Conservation (phyloP, 2,113 vertebrate species). For the Sinocyclocheilus anophthalmus region DNA sequence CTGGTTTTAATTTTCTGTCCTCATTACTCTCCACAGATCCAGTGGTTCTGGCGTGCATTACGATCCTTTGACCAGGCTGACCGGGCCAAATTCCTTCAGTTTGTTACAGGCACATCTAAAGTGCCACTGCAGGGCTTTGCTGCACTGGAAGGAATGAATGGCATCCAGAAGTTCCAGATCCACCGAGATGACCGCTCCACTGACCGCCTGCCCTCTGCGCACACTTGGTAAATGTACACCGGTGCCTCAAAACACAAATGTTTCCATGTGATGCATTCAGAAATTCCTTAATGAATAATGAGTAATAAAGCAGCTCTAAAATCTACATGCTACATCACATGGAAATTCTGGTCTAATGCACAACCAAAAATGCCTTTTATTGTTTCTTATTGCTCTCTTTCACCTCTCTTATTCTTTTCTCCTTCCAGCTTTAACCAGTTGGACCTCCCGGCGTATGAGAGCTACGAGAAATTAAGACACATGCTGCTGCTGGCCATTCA, state of each 20-base stretch:
- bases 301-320: background rate
- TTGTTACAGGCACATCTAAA: conserved; percentile 95
- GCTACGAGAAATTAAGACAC: conserved; percentile 94
- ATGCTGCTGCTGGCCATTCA: conserved; percentile 97
- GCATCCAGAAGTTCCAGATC: conserved; percentile 98
- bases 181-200: conserved; percentile 94
- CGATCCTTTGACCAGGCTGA: conserved; percentile 96
- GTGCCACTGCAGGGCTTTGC: conserved; percentile 94
- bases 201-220: conserved; percentile 93
- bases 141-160: conserved; percentile 96
- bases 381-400: too few relatives aligned
- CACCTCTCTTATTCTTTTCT: background rate
- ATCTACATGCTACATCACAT: background rate
- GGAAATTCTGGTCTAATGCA: background rate
- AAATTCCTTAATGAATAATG: background rate
- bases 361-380: too few relatives aligned
- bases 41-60: conserved; percentile 97
- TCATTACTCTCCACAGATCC: conserved; percentile 77
- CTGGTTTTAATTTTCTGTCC: background rate
- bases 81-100: conserved; percentile 95
- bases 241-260: background rate
- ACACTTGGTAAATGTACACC: conserved; percentile 84
- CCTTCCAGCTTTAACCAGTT: conserved; percentile 90
- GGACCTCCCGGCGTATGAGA: conserved; percentile 94
- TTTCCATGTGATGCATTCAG: background rate